These are phyloP conservation scores for Ibidorhyncha struthersii DNA, from an alignment of 2,113 vertebrate species.

Conservation along the genomic window DNA sequence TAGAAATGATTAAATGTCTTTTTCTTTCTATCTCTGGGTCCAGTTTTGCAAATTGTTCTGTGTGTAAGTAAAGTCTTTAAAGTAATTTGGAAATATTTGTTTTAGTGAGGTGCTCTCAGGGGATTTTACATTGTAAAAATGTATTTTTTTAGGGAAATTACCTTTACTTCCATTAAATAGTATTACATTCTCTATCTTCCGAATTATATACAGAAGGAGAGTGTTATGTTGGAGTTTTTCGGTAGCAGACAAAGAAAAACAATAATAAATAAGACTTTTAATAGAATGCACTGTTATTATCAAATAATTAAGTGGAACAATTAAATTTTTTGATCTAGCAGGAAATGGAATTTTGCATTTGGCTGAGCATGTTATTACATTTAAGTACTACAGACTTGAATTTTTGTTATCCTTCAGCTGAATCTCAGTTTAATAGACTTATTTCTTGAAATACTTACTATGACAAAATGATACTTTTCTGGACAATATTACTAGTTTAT, in stretches of 20 bases:
- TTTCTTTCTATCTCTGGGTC: neutral
- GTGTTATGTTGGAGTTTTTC: neutral
- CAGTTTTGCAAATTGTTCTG: neutral
- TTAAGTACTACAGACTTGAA: neutral
- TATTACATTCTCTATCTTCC: neutral
- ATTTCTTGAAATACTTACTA: conserved; percentile 13
- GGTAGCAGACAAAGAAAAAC: neutral
- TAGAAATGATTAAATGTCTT: neutral
- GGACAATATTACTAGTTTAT: neutral
- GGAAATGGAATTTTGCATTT: conserved; percentile 63
- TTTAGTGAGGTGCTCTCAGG: neutral
- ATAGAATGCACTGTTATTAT: neutral
- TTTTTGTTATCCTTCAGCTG: conserved; percentile 26
- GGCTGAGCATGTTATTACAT: conserved; percentile 49
- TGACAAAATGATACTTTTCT: neutral
- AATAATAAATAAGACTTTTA: conserved; percentile 25
- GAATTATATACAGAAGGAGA: neutral
- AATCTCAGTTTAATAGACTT: conserved; percentile 33
- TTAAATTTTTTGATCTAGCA: conserved; percentile 42
- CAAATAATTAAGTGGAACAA: conserved; percentile 53
- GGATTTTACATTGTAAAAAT: neutral
- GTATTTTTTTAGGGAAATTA: neutral
- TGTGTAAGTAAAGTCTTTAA: neutral
- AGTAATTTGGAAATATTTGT: neutral
- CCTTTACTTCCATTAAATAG: neutral